These are phyloP conservation scores for Hydraecia micacea DNA, from an alignment of 2,888 invertebrate genomes.

Conservation along the genomic window DNA sequence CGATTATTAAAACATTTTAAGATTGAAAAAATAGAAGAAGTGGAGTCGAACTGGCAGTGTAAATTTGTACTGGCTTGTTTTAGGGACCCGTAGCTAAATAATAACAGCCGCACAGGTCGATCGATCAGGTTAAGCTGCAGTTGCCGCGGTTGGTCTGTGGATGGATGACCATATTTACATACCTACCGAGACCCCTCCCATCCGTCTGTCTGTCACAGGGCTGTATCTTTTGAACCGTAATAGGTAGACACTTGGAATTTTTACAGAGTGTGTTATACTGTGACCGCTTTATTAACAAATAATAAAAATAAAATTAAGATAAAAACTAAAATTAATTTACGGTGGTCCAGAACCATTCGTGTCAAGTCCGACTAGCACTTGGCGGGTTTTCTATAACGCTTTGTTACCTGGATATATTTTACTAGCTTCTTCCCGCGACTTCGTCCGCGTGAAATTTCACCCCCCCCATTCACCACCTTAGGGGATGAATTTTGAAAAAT, in stretches of 20 bases:
- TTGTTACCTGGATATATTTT: background rate
- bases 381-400: background rate
- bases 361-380: background rate
- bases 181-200: background rate
- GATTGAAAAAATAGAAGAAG: background rate
- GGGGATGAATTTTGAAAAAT: too few species aligned
- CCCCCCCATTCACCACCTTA: too few species aligned
- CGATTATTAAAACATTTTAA: conserved; percentile 32
- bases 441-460: too few species aligned
- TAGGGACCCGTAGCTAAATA: background rate
- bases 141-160: too few species aligned
- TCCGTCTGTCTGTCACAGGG: background rate
- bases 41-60: background rate
- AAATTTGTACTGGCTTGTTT: background rate
- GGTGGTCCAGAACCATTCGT: background rate
- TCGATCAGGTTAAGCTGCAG: too few species aligned
- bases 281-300: background rate
- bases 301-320: background rate
- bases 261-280: background rate
- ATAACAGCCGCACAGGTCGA: too few species aligned
- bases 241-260: background rate
- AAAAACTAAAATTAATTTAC: background rate
- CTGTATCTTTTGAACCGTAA: background rate
- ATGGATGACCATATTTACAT: background rate
- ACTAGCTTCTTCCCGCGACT: too few species aligned